Evolutionary conservation across 2,797 vertebrate genomes (phyloP).

Genomic region (Eulemur coronatus): DNA sequence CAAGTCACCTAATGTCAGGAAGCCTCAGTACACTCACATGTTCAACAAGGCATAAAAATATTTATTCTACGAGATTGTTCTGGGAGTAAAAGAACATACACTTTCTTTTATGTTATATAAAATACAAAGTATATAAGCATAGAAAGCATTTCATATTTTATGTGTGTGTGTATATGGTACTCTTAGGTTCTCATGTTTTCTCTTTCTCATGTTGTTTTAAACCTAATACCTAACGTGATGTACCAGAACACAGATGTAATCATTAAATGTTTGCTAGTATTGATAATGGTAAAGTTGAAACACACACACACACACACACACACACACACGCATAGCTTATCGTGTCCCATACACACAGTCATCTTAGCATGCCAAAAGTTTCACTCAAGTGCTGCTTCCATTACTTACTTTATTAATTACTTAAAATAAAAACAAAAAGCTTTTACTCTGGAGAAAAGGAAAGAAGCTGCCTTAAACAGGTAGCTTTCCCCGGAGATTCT

Average conservation of each 20-base stretch:
- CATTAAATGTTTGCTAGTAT: background rate
- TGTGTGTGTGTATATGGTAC: no score
- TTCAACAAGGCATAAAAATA: background rate
- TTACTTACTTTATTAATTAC: background rate
- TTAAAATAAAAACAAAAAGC: background rate
- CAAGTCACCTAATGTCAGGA: background rate
- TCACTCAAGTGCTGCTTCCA: background rate
- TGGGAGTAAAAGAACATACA: background rate
- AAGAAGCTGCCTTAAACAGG: background rate
- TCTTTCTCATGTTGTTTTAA: background rate
- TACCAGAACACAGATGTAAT: background rate
- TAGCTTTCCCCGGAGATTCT: background rate
- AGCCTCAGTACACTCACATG: background rate
- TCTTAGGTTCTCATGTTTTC: background rate
- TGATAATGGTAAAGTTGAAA: background rate
- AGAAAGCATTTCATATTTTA: background rate
- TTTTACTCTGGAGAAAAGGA: background rate
- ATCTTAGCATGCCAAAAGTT: background rate
- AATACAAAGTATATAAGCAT: background rate
- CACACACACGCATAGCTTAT: rapidly evolving
- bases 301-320: background rate
- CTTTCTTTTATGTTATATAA: background rate
- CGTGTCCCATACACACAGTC: background rate
- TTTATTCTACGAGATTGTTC: background rate
- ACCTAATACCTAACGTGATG: background rate